phyloP scores from a whole-genome alignment of 2,888 invertebrate species.

The Ochropleura leucogaster region DNA sequence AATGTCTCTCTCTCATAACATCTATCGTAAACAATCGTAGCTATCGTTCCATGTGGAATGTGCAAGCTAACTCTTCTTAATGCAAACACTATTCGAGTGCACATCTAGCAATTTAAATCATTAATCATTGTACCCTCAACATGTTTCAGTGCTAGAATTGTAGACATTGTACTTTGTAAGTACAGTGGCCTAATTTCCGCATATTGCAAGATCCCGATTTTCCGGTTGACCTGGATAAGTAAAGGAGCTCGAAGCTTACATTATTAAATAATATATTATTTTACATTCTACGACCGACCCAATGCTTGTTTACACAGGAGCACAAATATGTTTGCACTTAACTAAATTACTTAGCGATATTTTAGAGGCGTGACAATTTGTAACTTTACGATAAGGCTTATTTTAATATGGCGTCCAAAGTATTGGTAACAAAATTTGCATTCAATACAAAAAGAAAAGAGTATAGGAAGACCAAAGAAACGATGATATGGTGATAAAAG shows the following conservation, averaged over 20 bases:
- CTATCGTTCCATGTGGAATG: background rate
- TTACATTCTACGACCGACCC: background rate
- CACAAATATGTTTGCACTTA: background rate
- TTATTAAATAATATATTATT: constrained; percentile 1
- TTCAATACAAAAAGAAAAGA: background rate
- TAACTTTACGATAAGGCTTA: background rate
- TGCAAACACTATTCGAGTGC: background rate
- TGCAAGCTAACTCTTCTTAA: background rate
- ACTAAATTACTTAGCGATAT: background rate
- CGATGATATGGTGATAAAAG: too few species aligned
- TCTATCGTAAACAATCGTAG: background rate
- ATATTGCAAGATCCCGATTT: constrained; percentile 25
- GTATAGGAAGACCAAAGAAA: too few species aligned
- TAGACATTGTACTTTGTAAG: background rate
- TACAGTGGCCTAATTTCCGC: constrained; percentile 8
- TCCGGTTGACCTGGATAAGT: constrained; percentile 25
- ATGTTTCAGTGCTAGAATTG: background rate
- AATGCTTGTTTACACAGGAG: background rate
- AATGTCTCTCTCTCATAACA: background rate
- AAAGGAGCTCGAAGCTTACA: background rate
- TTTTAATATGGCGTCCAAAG: background rate
- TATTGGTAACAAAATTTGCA: background rate
- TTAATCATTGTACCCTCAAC: background rate
- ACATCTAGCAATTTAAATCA: background rate
- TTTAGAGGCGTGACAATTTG: background rate